Evolutionary conservation across 2,888 invertebrate species (phyloP).

Genomic region (Incurvaria masculella): DNA sequence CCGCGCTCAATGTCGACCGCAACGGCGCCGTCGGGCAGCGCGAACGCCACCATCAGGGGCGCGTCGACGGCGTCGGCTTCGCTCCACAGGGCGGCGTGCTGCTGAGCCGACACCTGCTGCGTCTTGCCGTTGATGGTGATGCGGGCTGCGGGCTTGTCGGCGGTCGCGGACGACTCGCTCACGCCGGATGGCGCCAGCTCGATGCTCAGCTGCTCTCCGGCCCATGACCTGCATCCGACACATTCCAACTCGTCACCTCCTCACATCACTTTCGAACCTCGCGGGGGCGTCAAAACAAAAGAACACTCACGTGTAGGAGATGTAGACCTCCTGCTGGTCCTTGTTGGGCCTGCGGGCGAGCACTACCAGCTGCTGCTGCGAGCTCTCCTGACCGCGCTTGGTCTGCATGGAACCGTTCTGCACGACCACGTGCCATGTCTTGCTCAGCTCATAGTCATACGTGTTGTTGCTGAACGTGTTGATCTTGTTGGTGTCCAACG

Average conservation of each 20-base stretch:
- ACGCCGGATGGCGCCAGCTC: slow-evolving; percentile 25
- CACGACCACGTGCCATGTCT: slow-evolving; percentile 62
- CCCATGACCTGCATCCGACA: background rate
- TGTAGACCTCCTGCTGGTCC: slow-evolving; percentile 35
- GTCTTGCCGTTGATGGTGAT: slow-evolving; percentile 40
- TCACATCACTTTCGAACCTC: too few species aligned
- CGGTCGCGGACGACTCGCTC: slow-evolving; percentile 8
- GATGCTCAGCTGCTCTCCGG: slow-evolving; percentile 26
- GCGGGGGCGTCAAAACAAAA: too few species aligned
- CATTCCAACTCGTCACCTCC: too few species aligned
- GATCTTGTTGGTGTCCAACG: slow-evolving; percentile 54
- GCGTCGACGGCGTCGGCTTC: slow-evolving; percentile 33
- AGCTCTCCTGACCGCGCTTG: slow-evolving; percentile 18
- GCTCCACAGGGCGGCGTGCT: slow-evolving; percentile 25
- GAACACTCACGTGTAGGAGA: slow-evolving; percentile 39
- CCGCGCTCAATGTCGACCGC: slow-evolving; percentile 48
- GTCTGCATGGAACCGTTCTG: slow-evolving; percentile 36
- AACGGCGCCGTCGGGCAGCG: slow-evolving; percentile 49
- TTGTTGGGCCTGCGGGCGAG: slow-evolving; percentile 32
- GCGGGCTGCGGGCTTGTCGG: slow-evolving; percentile 22
- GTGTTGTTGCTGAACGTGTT: slow-evolving; percentile 65
- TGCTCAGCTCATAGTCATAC: slow-evolving; percentile 49
- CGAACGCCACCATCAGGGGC: slow-evolving; percentile 40
- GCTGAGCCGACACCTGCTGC: slow-evolving; percentile 16
- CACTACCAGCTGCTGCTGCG: slow-evolving; percentile 33